Evolutionary conservation across 1,140 invertebrate genomes (phyloP).

Genomic region (Papilio glaucus): DNA sequence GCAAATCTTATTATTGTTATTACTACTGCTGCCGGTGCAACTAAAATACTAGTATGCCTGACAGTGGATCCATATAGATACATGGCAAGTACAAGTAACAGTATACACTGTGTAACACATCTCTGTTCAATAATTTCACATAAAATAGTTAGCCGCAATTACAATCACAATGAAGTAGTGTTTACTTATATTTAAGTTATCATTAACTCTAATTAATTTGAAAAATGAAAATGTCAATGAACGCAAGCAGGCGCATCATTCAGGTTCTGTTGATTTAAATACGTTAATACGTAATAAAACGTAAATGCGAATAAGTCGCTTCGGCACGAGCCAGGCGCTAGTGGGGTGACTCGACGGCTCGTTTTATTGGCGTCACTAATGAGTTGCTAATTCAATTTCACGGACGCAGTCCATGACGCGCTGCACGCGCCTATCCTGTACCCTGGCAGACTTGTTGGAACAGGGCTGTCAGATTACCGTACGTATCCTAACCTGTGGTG

Average conservation of each 20-base stretch:
- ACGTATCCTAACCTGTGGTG: not conserved
- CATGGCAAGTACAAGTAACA: no score
- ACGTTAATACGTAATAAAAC: slow-evolving; percentile 24
- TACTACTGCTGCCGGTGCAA: no score
- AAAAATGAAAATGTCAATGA: not conserved
- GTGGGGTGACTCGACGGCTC: slow-evolving; percentile 47
- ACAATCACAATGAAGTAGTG: not conserved
- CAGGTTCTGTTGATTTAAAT: slow-evolving; percentile 6
- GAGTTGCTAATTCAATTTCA: slow-evolving; percentile 83
- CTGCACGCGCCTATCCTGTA: slow-evolving; percentile 34
- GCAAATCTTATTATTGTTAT: no score
- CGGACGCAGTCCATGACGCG: slow-evolving; percentile 58
- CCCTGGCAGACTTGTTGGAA: not conserved
- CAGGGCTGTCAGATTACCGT: not conserved
- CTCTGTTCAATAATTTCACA: no score
- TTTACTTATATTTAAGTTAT: not conserved
- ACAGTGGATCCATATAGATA: no score
- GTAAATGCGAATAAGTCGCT: slow-evolving; percentile 8
- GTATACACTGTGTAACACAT: no score
- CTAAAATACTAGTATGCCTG: no score
- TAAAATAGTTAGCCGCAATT: no score
- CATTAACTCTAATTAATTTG: not conserved
- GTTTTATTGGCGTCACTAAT: slow-evolving; percentile 82
- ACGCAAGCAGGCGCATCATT: not conserved
- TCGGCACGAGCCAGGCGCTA: slow-evolving; percentile 16